phyloP scores from a whole-genome alignment of 2,888 invertebrate species.

The Cyclophora albipunctata region DNA sequence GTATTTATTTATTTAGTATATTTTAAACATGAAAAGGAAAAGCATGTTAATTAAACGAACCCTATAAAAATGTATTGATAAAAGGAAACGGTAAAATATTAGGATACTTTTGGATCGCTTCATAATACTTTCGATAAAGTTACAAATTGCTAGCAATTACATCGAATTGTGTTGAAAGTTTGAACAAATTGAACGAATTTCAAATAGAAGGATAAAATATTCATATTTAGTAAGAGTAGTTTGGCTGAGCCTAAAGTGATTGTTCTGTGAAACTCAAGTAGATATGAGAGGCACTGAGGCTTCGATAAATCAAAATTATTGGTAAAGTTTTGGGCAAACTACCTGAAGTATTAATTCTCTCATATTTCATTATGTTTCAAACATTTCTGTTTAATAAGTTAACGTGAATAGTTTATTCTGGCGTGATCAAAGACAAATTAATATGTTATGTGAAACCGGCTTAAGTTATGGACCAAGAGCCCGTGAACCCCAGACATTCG shows the following conservation, averaged over 20 bases:
- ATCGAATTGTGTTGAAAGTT: neutral
- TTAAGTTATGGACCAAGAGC: too few relatives aligned
- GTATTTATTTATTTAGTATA: too few relatives aligned
- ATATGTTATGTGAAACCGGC: too few relatives aligned
- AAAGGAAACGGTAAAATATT: too few relatives aligned
- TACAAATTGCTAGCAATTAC: neutral
- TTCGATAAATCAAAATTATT: conserved; percentile 58
- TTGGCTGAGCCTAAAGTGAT: conserved; percentile 21
- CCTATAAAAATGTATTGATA: too few relatives aligned
- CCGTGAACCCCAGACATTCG: too few relatives aligned
- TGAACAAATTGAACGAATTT: neutral
- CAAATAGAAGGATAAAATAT: too few relatives aligned
- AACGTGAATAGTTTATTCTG: neutral
- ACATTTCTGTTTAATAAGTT: conserved; percentile 33
- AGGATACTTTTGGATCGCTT: too few relatives aligned
- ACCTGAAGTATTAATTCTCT: conserved; percentile 52
- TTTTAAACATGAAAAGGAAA: too few relatives aligned
- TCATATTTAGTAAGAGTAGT: neutral
- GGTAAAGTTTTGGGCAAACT: conserved; percentile 46
- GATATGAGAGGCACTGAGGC: conserved; percentile 41
- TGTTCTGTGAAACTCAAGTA: conserved; percentile 46
- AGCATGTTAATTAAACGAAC: too few relatives aligned
- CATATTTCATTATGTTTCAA: conserved; percentile 44
- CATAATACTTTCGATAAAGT: too few relatives aligned
- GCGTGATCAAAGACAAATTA: too few relatives aligned